Base-by-base conservation (phyloP, 2,797 vertebrate species). In the Perdix hodgsoniae region DNA sequence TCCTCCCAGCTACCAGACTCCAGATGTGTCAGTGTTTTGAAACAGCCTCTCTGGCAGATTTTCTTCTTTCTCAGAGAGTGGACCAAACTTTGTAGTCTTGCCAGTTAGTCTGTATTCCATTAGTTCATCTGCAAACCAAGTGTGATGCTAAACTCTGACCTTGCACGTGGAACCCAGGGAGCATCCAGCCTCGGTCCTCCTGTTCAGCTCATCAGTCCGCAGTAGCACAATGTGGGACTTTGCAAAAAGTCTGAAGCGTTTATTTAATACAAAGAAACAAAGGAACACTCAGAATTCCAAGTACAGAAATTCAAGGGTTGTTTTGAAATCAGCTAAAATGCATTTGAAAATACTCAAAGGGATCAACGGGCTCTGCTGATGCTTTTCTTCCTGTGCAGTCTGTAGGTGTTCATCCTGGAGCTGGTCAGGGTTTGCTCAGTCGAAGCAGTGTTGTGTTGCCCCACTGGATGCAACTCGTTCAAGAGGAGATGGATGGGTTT, bases 261-360 rank as follows among this genome's bases (percentile, higher is more conserved):
- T 84, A 18, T 26, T 86, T 17, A 40, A 24, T 29, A 27, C 64
- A 65, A 87, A 66, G 88, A 82, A 94, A 56, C 17, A 37, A 56
- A 71, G 12, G 44, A 73, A 18, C 17, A 4, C 54, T 45, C 9
- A 49, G 42, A 76, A 17, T 23, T 80, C 72, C 59, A 18, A 71
- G 45, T 27, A 22, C 33, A 71, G 33, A n/a, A 45, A 18, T 76
- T 59, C 45, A 17, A 1, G 47, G 54, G 42, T 33, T 64, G 35
- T 27, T 78, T 75, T 45, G 52, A 44, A 56, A 45, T 79, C 42
- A 77, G 39, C 54, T 6, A 72, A 54, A 3, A 63, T 93, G 17
- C 47, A 0, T 50, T 90, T 2, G 31, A 31, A 80, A 65, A 10
- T 5, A n/a, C 19, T 40, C 45, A 31, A 18, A 54, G 64, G 61